Percentiles rank a stretch among this genome's conserved stretches.
These are phyloP conservation scores for Donacobius atricapilla DNA, from an alignment of 2,113 vertebrate species.

Conservation along the genomic window DNA sequence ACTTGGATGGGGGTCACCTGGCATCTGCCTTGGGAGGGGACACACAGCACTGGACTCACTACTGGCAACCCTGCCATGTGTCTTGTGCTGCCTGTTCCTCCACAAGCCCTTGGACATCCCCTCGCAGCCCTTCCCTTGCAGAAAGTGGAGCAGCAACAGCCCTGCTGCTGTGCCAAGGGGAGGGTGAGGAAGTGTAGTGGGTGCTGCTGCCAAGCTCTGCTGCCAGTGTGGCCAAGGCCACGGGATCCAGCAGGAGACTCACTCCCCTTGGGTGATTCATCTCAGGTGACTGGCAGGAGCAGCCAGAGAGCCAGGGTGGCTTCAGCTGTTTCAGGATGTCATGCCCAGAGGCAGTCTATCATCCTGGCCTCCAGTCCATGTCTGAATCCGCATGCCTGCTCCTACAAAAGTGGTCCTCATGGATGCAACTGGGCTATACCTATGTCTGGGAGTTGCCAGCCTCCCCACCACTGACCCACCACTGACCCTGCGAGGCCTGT, in stretches of 20 bases:
- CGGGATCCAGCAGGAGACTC: neutral
- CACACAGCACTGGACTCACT: neutral
- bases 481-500: fast-evolving
- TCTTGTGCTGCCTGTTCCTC: neutral
- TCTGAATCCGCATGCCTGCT: fast-evolving
- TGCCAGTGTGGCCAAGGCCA: neutral
- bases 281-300: neutral
- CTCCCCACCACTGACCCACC: neutral
- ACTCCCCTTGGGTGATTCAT: neutral
- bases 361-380: neutral
- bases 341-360: neutral
- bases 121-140: neutral
- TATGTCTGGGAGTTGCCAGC: fast-evolving
- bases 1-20: neutral
- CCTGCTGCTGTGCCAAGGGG: neutral
- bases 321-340: neutral
- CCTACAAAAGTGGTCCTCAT: fast-evolving
- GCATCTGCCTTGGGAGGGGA: neutral
- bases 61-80: neutral
- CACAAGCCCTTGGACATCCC: neutral
- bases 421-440: fast-evolving
- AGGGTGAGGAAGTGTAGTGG: neutral
- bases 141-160: neutral
- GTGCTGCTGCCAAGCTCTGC: neutral
- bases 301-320: neutral